Evolutionary conservation across 1,140 invertebrate species (phyloP), one percentile per base, ranked within the genome.

Genomic region (Drosophila teissieri): DNA sequence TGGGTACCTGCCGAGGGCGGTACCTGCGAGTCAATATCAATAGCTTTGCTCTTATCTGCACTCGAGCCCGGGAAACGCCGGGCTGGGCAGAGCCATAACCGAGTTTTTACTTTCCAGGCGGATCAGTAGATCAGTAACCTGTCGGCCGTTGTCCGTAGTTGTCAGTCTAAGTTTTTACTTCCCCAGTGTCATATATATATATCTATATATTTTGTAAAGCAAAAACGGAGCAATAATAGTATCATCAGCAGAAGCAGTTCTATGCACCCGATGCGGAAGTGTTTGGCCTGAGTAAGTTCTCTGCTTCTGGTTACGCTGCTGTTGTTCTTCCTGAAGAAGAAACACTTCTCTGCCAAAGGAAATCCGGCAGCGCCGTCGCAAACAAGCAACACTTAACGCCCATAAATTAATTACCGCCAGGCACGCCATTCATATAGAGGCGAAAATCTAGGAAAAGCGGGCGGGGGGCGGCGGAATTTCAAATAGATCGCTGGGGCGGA

Each of bases 331-430:
- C n/a, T 45, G 0, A 39, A 39, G 14, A 39, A 39, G 4, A 51
- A 54, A 45, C 34, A 46, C 37, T 45, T 63, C 5, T 67, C 5
- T 8, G n/a, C 19, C 15, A 22, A 11, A 60, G 63, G 4, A 45
- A 34, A 51, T 34, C 64, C 51, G 34, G 58, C 56, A 53, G 31
- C 39, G 19, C 39, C 39, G 67, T 53, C 67, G 69, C 56, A 48
- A 84, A 60, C 63, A 78, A 72, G 80, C 81, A 85, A 77, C 82
- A 85, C 83, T 88, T 85, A 88, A 88, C 83, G 83, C 78, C 78
- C 82, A 75, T 78, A 70, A 78, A 88, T 80, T 86, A 86, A 86
- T 86, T 86, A 55, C 53, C 22, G 7, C 36, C 39, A 45, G 51
- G 19, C 82, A 86, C 79, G 83, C 31, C 45, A 64, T 27, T 57